A percentile compares a stretch with the other conserved stretches of the same genome.
Evolutionary conservation across 2,113 vertebrate species (phyloP).

Genomic region (Dolichallabes microphthalmus): DNA sequence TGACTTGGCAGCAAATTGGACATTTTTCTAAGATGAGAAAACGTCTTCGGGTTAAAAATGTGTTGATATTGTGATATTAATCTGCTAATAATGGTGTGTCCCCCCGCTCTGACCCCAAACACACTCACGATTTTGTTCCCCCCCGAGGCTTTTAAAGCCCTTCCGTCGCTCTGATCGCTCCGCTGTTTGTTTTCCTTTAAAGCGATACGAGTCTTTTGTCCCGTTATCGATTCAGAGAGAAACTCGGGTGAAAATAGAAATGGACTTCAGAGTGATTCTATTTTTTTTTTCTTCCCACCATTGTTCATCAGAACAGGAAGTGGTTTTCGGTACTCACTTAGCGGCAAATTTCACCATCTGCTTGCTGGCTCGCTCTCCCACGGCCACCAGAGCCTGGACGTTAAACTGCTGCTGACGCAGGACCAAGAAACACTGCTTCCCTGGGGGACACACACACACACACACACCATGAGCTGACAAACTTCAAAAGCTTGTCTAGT

Average conservation of each 20-base stretch:
- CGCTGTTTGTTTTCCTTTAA: conserved; percentile 60
- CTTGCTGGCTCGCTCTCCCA: conserved; percentile 98
- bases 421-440: conserved; percentile 97
- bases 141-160: conserved; percentile 53
- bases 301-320: conserved; percentile 89
- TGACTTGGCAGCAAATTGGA: neutral
- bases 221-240: conserved; percentile 82
- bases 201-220: conserved; percentile 67
- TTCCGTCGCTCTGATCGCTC: conserved; percentile 55
- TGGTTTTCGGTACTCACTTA: conserved; percentile 93
- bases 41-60: neutral
- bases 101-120: conserved; percentile 44
- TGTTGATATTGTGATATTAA: neutral
- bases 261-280: conserved; percentile 56
- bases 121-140: conserved; percentile 56
- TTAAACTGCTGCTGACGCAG: conserved; percentile 98
- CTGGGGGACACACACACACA: conserved; percentile 67
- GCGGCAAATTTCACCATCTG: conserved; percentile 99
- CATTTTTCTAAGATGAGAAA: neutral
- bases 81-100: neutral
- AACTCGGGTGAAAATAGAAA: conserved; percentile 86
- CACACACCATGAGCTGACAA: conserved; percentile 47
- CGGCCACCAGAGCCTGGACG: conserved; percentile 93
- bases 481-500: conserved; percentile 34
- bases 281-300: conserved; percentile 89